Evolutionary conservation across 2,113 vertebrate species (phyloP).

Genomic region (Siniperca knerii): DNA sequence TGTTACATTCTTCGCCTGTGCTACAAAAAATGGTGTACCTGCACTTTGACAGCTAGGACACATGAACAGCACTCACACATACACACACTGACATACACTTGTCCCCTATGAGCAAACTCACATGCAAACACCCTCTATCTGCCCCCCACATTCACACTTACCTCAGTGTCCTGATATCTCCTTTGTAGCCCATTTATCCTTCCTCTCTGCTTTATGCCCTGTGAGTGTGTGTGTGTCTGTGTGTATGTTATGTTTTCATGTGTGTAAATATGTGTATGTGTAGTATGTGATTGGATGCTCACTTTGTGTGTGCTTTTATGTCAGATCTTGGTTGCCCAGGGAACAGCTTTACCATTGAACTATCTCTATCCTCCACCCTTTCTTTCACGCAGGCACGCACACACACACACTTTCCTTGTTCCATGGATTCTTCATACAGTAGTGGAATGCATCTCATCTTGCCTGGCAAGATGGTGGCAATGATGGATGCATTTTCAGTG

Average conservation of each 20-base stretch:
- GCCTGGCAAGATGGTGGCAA: conserved; percentile 8
- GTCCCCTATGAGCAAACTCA: not conserved
- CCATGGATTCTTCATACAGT: conserved; percentile 24
- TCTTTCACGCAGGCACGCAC: conserved; percentile 4
- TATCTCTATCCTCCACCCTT: conserved; percentile 13
- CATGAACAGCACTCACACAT: conserved; percentile 1
- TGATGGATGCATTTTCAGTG: conserved; percentile 32
- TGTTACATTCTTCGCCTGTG: conserved; percentile 1
- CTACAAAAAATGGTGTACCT: conserved; percentile 25
- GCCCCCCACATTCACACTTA: conserved; percentile 27
- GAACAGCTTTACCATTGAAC: conserved; percentile 40
- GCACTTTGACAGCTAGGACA: conserved; percentile 16
- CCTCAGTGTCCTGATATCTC: conserved; percentile 27
- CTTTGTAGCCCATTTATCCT: conserved; percentile 33
- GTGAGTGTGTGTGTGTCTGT: not conserved
- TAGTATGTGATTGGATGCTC: conserved; percentile 1
- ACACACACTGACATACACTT: not conserved
- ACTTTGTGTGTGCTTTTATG: conserved; percentile 21
- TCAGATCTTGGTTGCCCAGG: conserved; percentile 57
- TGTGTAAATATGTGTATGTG: not conserved
- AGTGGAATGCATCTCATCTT: conserved; percentile 24
- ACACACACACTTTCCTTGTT: conserved; percentile 9
- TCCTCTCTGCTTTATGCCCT: conserved; percentile 2
- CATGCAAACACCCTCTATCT: conserved; percentile 1
- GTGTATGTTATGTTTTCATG: conserved; percentile 5